These are phyloP conservation scores for Rhopalosiphum nymphaeae DNA, from an alignment of 2,888 invertebrate species.

Conservation along the genomic window DNA sequence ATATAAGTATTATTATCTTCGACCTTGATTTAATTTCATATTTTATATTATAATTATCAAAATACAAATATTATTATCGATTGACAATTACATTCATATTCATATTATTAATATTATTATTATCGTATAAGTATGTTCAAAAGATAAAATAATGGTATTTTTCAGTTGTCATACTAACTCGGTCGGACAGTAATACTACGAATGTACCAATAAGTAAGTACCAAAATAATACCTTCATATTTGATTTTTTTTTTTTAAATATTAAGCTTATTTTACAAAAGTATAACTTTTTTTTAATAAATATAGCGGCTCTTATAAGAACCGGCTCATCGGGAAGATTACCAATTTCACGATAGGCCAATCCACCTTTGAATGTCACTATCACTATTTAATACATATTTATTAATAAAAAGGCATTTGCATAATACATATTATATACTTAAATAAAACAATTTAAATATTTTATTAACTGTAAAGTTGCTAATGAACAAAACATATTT, in stretches of 20 bases:
- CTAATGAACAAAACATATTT: neutral
- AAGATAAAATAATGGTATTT: neutral
- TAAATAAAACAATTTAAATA: neutral
- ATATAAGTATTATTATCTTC: too few species aligned
- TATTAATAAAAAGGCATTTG: neutral
- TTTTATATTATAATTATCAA: too few species aligned
- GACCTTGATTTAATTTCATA: too few species aligned
- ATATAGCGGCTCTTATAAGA: neutral
- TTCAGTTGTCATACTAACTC: neutral
- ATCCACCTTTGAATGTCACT: neutral
- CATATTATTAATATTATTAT: too few species aligned
- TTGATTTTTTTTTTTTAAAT: constrained; percentile 32
- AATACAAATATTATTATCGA: too few species aligned
- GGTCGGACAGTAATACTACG: neutral
- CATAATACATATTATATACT: neutral
- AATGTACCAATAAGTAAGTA: neutral
- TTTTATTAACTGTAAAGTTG: neutral
- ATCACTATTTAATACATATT: neutral
- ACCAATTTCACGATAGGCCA: too few species aligned
- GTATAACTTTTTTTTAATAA: neutral
- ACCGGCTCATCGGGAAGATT: neutral
- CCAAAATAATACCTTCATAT: neutral
- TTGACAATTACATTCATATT: too few species aligned
- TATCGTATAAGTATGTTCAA: too few species aligned
- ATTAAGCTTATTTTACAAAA: neutral